phyloP scores from a whole-genome alignment of 2,113 vertebrate species.

The Fregetta grallaria region DNA sequence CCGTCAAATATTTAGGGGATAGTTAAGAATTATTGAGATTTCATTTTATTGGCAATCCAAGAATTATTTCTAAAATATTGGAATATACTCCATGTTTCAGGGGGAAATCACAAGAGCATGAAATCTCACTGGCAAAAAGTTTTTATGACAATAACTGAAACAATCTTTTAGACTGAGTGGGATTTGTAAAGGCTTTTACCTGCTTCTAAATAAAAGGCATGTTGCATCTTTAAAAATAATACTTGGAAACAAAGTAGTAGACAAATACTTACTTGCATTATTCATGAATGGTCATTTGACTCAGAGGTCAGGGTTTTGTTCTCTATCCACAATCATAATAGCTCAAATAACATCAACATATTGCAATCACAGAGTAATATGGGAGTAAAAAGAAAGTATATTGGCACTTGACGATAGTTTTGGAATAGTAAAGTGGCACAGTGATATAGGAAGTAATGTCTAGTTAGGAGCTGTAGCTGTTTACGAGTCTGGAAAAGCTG shows the following conservation, averaged over 20 bases:
- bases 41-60: constrained; percentile 10
- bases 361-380: not conserved
- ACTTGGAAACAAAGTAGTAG: not conserved
- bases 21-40: not conserved
- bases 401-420: not conserved
- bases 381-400: not conserved
- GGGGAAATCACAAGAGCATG: not conserved
- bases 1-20: not conserved
- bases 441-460: not conserved
- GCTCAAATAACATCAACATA: not conserved
- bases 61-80: not conserved
- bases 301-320: not conserved
- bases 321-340: not conserved
- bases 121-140: not conserved
- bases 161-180: not conserved
- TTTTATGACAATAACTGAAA: not conserved
- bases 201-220: not conserved
- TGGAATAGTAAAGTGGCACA: not conserved
- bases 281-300: not conserved
- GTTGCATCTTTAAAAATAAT: not conserved
- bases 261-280: not conserved
- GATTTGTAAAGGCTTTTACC: not conserved
- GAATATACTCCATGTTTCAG: not conserved
- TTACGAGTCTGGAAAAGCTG: constrained; percentile 15
- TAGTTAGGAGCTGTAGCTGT: constrained; percentile 3